These are phyloP conservation scores for Lingula anatina DNA, from an alignment of 2,888 invertebrate species.

Conservation along the genomic window DNA sequence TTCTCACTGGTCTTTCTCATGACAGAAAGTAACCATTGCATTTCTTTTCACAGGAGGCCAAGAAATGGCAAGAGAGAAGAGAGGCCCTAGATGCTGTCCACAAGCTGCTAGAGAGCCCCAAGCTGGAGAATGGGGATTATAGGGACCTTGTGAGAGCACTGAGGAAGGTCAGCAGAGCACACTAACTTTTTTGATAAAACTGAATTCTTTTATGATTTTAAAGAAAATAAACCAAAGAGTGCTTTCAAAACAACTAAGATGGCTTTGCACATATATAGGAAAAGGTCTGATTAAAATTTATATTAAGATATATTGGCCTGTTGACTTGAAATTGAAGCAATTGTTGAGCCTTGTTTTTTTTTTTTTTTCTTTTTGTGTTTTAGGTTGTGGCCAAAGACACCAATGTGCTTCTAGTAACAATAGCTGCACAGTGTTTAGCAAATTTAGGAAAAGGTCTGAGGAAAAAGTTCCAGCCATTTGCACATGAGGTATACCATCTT, in stretches of 20 bases:
- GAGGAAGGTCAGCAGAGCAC: slow-evolving; percentile 65
- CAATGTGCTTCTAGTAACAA: slow-evolving; percentile 87
- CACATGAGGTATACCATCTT: slow-evolving; percentile 54
- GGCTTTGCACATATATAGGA: no score
- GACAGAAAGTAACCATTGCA: no score
- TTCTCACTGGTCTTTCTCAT: no score
- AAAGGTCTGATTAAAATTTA: no score
- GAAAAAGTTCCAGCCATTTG: slow-evolving; percentile 80
- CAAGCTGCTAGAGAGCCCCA: slow-evolving; percentile 70
- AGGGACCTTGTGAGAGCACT: slow-evolving; percentile 80
- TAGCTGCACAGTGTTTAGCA: slow-evolving; percentile 78
- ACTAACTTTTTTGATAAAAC: slow-evolving; percentile 2
- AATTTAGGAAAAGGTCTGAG: slow-evolving; percentile 80
- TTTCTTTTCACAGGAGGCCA: slow-evolving; percentile 72
- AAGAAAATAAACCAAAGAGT: background rate
- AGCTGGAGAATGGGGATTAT: slow-evolving; percentile 87
- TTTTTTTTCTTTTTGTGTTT: slow-evolving; percentile 22
- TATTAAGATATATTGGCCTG: no score
- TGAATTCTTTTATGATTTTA: background rate
- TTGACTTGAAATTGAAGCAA: no score
- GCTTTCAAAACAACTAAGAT: no score
- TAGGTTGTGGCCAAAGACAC: slow-evolving; percentile 88
- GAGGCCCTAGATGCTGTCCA: slow-evolving; percentile 83
- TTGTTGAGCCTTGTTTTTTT: no score
- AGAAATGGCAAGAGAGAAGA: slow-evolving; percentile 95